Conservation (phyloP, 1,140 invertebrate genomes). For the Drosophila novamexicana region DNA sequence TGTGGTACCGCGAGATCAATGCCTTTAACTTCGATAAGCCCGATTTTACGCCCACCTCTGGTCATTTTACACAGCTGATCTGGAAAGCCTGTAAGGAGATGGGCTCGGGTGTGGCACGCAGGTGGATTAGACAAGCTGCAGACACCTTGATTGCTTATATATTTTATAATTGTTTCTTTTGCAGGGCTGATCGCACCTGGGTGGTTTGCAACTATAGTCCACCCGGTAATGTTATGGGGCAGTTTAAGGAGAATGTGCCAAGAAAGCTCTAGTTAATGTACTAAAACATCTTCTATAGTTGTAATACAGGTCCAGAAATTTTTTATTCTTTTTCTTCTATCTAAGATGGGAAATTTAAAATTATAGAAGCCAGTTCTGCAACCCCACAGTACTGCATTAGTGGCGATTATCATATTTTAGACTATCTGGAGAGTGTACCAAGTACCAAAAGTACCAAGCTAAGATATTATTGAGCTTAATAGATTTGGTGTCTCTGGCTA, state of each 20-base stretch:
- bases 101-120: slow-evolving; percentile 87
- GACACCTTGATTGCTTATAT: neutral
- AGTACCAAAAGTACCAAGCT: no score
- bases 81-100: slow-evolving; percentile 89
- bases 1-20: slow-evolving; percentile 88
- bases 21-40: slow-evolving; percentile 85
- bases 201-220: slow-evolving; percentile 92
- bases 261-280: slow-evolving; percentile 43
- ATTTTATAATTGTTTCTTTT: neutral
- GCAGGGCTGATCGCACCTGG: slow-evolving; percentile 71
- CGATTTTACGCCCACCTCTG: slow-evolving; percentile 78
- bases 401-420: no score
- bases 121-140: slow-evolving; percentile 20
- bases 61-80: slow-evolving; percentile 89
- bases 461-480: no score
- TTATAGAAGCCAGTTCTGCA: no score
- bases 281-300: neutral
- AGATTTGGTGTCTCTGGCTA: no score
- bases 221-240: slow-evolving; percentile 89
- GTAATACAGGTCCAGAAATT: slow-evolving; percentile 37
- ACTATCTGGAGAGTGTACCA: no score
- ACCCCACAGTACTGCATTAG: no score
- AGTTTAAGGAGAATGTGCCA: slow-evolving; percentile 88
- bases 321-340: neutral
- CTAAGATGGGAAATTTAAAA: no score